phyloP scores from a whole-genome alignment of 1,140 invertebrate species.

The Stegodyphus mimosarum region DNA sequence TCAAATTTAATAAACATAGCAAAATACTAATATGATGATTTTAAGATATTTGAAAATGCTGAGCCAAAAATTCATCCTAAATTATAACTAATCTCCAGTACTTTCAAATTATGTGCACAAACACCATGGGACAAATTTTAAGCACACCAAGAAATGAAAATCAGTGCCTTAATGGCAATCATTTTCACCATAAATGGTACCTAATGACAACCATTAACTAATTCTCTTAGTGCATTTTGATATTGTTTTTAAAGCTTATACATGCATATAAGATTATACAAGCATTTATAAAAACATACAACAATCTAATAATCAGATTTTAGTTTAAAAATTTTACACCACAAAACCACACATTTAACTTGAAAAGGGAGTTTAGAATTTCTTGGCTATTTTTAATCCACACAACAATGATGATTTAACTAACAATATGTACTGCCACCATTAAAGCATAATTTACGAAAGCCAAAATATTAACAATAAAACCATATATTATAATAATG shows the following conservation, averaged over 20 bases:
- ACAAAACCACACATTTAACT: conserved; percentile 58
- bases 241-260: conserved; percentile 51
- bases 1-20: too few species aligned
- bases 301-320: conserved; percentile 52
- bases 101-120: conserved; percentile 51
- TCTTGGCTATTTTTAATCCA: conserved; percentile 60
- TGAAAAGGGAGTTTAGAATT: conserved; percentile 46
- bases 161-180: conserved; percentile 47
- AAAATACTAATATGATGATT: too few species aligned
- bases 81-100: conserved; percentile 40
- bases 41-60: too few species aligned
- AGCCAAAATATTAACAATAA: conserved; percentile 58
- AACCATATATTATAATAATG: conserved; percentile 53
- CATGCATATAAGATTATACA: conserved; percentile 55
- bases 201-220: conserved; percentile 57
- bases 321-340: conserved; percentile 51
- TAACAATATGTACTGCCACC: conserved; percentile 60
- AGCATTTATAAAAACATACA: conserved; percentile 60
- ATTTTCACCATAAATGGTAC: conserved; percentile 38
- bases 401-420: conserved; percentile 56
- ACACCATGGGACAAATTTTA: conserved; percentile 57
- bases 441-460: conserved; percentile 56
- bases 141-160: conserved; percentile 58
- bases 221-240: conserved; percentile 28
- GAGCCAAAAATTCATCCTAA: conserved; percentile 39